A percentile compares a stretch with the other conserved stretches of the same genome.
Conservation (phyloP, 2,888 invertebrate species). For the Mylabris sibirica region DNA sequence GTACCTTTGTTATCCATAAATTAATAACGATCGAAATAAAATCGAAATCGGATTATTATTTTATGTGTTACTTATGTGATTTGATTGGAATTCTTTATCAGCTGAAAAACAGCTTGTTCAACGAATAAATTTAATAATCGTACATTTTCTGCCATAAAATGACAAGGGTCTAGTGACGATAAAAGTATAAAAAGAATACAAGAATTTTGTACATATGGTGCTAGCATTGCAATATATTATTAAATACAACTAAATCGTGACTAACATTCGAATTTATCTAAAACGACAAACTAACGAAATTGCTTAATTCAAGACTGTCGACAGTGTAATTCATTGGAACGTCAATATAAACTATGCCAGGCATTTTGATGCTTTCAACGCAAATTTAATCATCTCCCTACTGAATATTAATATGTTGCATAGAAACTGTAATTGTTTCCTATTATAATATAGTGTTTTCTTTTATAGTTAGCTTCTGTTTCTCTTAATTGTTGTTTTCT, state of each 20-base stretch:
- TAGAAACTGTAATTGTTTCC: not conserved
- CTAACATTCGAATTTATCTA: not conserved
- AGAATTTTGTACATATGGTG: not conserved
- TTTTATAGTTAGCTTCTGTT: not conserved
- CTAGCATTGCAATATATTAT: not conserved
- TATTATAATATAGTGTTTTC: not conserved
- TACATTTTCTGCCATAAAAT: not conserved
- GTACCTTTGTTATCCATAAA: not conserved
- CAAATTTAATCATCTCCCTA: not conserved
- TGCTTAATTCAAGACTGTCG: not conserved
- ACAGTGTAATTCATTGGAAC: slow-evolving; percentile 5
- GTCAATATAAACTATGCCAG: not conserved
- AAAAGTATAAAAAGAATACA: not conserved
- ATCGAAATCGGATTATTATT: too few species aligned
- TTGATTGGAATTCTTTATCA: not conserved
- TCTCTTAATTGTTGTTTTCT: not conserved
- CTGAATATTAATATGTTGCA: not conserved
- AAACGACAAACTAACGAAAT: not conserved
- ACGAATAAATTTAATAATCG: not conserved
- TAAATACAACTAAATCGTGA: slow-evolving; percentile 5
- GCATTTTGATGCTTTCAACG: not conserved
- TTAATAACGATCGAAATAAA: not conserved
- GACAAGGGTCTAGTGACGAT: not conserved
- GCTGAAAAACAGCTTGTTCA: not conserved
- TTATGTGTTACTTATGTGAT: not conserved